Conservation (phyloP, 2,888 invertebrate genomes). For the Volucella bombylans region DNA sequence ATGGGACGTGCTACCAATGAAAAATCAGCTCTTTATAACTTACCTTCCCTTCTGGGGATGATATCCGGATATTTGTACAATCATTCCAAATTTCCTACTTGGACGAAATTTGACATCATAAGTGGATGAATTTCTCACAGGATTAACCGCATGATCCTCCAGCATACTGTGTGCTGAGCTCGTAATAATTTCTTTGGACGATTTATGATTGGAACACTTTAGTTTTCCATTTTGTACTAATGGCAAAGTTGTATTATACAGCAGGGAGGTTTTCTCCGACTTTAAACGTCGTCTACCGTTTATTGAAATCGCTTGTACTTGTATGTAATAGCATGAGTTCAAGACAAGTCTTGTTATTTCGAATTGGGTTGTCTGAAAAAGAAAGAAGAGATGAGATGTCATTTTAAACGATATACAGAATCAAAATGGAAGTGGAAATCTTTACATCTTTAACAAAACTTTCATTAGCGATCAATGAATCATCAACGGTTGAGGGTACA, state of each 20-base stretch:
- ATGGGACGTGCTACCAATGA: too few species aligned
- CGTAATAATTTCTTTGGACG: conserved; percentile 56
- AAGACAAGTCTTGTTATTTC: conserved; percentile 87
- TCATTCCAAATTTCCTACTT: conserved; percentile 81
- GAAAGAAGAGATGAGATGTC: neutral
- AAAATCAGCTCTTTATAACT: conserved; percentile 48
- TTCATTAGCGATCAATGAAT: conserved; percentile 79
- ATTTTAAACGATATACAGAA: neutral
- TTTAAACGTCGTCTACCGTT: conserved; percentile 87
- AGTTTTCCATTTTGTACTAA: conserved; percentile 75
- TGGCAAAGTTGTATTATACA: conserved; percentile 87
- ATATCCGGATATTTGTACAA: conserved; percentile 81
- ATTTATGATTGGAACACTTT: conserved; percentile 75
- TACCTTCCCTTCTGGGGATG: conserved; percentile 80
- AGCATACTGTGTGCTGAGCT: conserved; percentile 41
- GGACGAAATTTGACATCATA: conserved; percentile 80
- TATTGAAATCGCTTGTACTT: conserved; percentile 89
- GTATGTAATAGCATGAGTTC: conserved; percentile 89
- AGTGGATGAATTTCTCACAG: conserved; percentile 46
- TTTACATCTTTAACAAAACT: conserved; percentile 80
- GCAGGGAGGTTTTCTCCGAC: conserved; percentile 87
- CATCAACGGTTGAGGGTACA: conserved; percentile 83
- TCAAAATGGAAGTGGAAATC: neutral
- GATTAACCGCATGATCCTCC: conserved; percentile 73
- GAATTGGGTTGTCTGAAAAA: conserved; percentile 85